Base-by-base conservation (phyloP, 2,888 invertebrate genomes). In the Laspeyria flexula region DNA sequence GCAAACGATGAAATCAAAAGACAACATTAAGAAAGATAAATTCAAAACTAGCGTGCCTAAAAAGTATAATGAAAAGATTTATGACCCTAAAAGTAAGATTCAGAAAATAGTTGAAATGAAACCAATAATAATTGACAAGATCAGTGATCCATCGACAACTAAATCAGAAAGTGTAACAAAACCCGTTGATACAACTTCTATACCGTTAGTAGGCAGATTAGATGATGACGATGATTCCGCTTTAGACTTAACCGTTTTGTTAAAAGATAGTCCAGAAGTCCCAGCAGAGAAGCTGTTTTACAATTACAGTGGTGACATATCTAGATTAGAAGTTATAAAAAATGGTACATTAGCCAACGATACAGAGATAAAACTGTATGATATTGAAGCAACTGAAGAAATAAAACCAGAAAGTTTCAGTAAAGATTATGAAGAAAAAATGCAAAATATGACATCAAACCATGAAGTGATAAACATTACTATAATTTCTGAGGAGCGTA, bases 211-310 rank as follows among this genome's bases (percentile, higher is more conserved):
- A 30, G 37, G 30, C 23, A 54, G 70, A 18, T 54, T 55, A 16
- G 56, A 65, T 34, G 60, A 72, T 6, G 75, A 75, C 30, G 83
- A 85, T 53, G 71, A 80, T 11, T 67, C 77, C 4, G n/a, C n/a
- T n/a, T 76, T 90, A 43, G 89, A 91, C 56, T 75, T 91, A 0
- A 89, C 85, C 1, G 86, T 91, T 21, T 77, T 86, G 40, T 78
- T 91, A 56, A 88, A 84, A 56, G 88, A 90, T 25, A 66, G 65
- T 23, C 49, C 68, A 13, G 65, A 68, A 27, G 54, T 65, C 1
- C 55, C 45, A 4, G 64, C 73, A 35, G 58, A 79, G 30, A 66
- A 72, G 44, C 25, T 55, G 40, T 56, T 54, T 37, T 57, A 64
- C 35, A 77, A 73, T 48, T 73, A 73, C 50, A 61, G 71, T 10